Evolutionary conservation across 2,888 invertebrate species (phyloP).

Genomic region (Ormyrus pomaceus): DNA sequence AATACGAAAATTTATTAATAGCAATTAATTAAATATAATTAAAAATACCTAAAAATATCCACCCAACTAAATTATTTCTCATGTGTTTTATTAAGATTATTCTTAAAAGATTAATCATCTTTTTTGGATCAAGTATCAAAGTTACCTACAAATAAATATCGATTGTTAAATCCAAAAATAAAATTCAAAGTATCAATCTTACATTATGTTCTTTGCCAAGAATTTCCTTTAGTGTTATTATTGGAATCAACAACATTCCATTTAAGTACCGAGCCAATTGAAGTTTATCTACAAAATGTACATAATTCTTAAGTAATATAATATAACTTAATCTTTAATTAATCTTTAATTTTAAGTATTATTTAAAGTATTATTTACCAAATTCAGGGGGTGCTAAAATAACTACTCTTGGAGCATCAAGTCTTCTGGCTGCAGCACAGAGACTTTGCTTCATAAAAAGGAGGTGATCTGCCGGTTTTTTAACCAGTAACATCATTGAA

Average conservation of each 20-base stretch:
- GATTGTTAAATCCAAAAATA: neutral
- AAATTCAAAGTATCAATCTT: slow-evolving; percentile 8
- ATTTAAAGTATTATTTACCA: slow-evolving; percentile 63
- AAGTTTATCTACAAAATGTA: slow-evolving; percentile 59
- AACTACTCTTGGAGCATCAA: slow-evolving; percentile 78
- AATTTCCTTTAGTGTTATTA: slow-evolving; percentile 59
- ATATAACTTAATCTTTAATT: neutral
- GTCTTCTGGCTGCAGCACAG: slow-evolving; percentile 75
- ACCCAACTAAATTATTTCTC: slow-evolving; percentile 68
- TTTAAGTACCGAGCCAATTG: slow-evolving; percentile 61
- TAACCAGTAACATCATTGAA: slow-evolving; percentile 78
- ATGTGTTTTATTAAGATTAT: slow-evolving; percentile 69
- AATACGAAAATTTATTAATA: slow-evolving; percentile 1
- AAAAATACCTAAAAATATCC: slow-evolving; percentile 72
- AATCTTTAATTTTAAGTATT: slow-evolving; percentile 5
- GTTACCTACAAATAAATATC: slow-evolving; percentile 1
- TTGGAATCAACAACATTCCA: slow-evolving; percentile 60
- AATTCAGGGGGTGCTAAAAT: slow-evolving; percentile 77
- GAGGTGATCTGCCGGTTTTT: slow-evolving; percentile 81
- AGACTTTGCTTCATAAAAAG: slow-evolving; percentile 80
- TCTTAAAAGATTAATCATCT: slow-evolving; percentile 59
- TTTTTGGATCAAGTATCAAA: slow-evolving; percentile 26
- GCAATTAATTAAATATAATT: slow-evolving; percentile 2
- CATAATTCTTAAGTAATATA: neutral
- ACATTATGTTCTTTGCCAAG: slow-evolving; percentile 34